Percentiles rank a stretch among this genome's conserved stretches.
Conservation (phyloP, 2,888 invertebrate species). For the Tachina fera region DNA sequence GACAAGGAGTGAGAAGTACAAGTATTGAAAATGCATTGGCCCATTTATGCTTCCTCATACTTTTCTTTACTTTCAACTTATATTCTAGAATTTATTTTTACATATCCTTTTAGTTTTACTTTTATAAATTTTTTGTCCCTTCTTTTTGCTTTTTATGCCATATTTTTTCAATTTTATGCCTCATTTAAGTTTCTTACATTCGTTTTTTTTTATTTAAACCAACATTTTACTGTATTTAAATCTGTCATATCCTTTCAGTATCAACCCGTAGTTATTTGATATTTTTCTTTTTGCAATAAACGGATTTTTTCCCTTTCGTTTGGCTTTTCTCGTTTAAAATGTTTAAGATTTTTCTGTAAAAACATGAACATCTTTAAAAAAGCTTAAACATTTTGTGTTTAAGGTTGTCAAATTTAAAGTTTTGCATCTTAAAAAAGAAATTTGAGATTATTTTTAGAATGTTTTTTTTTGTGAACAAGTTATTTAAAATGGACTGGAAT, state of each 20-base stretch:
- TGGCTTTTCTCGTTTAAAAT: conserved; percentile 28
- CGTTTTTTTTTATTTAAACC: neutral
- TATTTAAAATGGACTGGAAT: conserved; percentile 18
- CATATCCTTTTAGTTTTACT: neutral
- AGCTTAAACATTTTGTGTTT: conserved; percentile 70
- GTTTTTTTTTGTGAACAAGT: neutral
- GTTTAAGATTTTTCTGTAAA: conserved; percentile 52
- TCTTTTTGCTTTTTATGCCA: neutral
- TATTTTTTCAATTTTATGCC: conserved; percentile 55
- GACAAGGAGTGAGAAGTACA: no score
- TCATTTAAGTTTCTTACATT: conserved; percentile 47
- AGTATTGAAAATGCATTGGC: no score
- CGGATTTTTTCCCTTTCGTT: neutral
- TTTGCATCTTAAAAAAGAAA: conserved; percentile 49
- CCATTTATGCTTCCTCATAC: no score
- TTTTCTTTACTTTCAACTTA: neutral
- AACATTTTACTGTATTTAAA: conserved; percentile 40
- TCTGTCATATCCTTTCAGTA: conserved; percentile 66
- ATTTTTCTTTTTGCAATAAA: conserved; percentile 37
- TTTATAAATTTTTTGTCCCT: neutral
- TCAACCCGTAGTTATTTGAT: conserved; percentile 67
- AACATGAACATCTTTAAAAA: conserved; percentile 68
- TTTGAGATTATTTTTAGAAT: conserved; percentile 23
- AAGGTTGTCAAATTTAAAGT: conserved; percentile 16
- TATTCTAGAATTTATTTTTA: neutral